Conservation (phyloP, 2,113 vertebrate genomes). For the Lampris megalopsis region DNA sequence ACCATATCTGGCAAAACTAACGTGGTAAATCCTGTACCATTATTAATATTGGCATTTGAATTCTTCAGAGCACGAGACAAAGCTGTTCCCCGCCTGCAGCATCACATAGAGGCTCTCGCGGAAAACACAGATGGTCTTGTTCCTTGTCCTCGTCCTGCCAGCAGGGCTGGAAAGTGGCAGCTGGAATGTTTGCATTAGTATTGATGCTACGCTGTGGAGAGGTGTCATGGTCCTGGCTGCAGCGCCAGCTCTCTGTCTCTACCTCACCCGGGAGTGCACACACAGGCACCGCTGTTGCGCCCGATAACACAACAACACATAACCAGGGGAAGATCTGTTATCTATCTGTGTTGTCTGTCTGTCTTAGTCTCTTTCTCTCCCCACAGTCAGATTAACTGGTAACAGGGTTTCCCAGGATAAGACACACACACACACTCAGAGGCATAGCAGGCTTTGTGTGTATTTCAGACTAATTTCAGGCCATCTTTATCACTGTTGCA, state of each 20-base stretch:
- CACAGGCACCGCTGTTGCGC: slow-evolving; percentile 53
- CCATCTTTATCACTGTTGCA: not conserved
- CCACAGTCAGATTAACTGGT: slow-evolving; percentile 9
- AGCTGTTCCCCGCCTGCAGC: slow-evolving; percentile 6
- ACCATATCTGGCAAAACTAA: slow-evolving; percentile 3
- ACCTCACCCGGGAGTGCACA: slow-evolving; percentile 52
- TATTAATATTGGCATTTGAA: slow-evolving; percentile 4
- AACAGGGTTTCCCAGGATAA: slow-evolving; percentile 17
- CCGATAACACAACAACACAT: slow-evolving; percentile 5
- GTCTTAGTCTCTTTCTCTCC: slow-evolving; percentile 43
- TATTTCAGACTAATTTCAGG: not conserved
- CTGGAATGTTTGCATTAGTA: slow-evolving; percentile 71
- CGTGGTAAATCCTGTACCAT: not conserved
- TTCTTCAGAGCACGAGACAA: slow-evolving; percentile 7
- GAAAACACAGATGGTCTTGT: slow-evolving; percentile 63
- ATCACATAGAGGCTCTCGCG: slow-evolving; percentile 23
- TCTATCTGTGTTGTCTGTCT: too few species aligned
- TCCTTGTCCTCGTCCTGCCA: slow-evolving; percentile 43
- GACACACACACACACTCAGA: slow-evolving; percentile 10
- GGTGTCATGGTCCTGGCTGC: slow-evolving; percentile 69
- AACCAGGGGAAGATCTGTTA: slow-evolving; percentile 41
- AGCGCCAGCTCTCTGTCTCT: slow-evolving; percentile 68
- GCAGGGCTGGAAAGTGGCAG: slow-evolving; percentile 64
- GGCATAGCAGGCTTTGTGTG: not conserved
- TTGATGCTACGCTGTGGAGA: slow-evolving; percentile 54